Base-by-base conservation (phyloP, 37 sponge, comb jelly and placozoan species). In the Agelas oroides region DNA sequence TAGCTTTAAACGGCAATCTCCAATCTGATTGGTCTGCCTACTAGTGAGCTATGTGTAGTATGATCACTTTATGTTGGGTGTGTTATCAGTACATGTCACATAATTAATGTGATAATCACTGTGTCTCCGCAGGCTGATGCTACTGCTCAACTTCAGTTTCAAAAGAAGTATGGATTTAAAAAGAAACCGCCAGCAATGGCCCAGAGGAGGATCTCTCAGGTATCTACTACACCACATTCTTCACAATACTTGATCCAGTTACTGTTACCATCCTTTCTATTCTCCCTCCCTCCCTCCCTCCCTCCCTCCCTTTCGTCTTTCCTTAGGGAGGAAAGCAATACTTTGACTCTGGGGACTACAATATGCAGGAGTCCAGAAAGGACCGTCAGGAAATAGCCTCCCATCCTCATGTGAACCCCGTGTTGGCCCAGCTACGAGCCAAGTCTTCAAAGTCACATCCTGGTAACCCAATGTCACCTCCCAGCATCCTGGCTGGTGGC, bases 341-440 rank as follows among this genome's bases (percentile, higher is more conserved):
- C 82, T 94, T 94, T 69, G 95, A 94, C 53, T 94, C 95, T 21
- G 95, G 95, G 32, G 92, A 91, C 82, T 94, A 94, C 86, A 80
- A 88, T 62, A 79, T 59, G 76, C 34, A 55, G 39, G 78, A 35
- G 2, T 53, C 53, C 0, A 39, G 64, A n/a, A 60, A 70, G 53
- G 78, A 89, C 30, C 38, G 63, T 11, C 78, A 78, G 33, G 75
- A 53, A 40, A 78, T 87, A 21, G 81, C 85, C 1, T 55, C 72
- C 65, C 80, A 69, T n/a, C 88, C 81, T 57, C 83, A 78, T 31
- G 65, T 79, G 84, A 53, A 74, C 28, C 76, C 57, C 53, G 38
- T 54, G 23, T 20, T 73, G n/a, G 60, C 80, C 33, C 74, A 78
- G 16, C 71, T 86, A 65, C 62, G 66, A 65, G 35, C 55, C 46